Evolutionary conservation across 1,140 invertebrate species (phyloP).

Genomic region (Holotrichia oblita): DNA sequence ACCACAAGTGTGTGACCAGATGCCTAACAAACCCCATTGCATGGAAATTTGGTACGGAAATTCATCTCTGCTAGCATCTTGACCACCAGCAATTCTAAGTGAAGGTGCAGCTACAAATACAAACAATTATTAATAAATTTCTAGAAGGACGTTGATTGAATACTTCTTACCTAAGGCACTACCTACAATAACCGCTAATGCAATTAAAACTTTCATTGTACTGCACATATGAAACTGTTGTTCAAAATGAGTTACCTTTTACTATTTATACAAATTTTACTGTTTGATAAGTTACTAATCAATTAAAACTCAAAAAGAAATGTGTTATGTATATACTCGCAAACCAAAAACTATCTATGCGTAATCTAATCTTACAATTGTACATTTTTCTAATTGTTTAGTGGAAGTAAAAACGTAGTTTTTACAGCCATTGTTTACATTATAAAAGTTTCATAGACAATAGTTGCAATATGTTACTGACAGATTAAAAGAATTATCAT

Average conservation of each 20-base stretch:
- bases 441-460: too few species aligned
- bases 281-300: not conserved
- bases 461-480: too few species aligned
- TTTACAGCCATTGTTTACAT: too few species aligned
- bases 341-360: too few species aligned
- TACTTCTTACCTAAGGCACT: not conserved
- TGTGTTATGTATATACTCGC: too few species aligned
- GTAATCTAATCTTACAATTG: too few species aligned
- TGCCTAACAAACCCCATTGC: constrained; percentile 52
- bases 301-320: too few species aligned
- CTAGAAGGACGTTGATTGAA: not conserved
- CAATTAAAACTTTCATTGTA: not conserved
- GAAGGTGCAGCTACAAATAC: not conserved
- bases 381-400: too few species aligned
- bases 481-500: too few species aligned
- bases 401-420: too few species aligned
- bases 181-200: not conserved
- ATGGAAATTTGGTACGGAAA: constrained; percentile 63
- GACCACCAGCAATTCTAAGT: constrained; percentile 49
- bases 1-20: constrained; percentile 63
- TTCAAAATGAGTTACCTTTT: not conserved
- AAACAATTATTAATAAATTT: not conserved
- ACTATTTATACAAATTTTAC: not conserved
- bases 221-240: not conserved
- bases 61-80: constrained; percentile 53